A percentile compares a stretch with the other conserved stretches of the same genome.
Evolutionary conservation across 1,140 invertebrate genomes (phyloP).

Genomic region (Danaus melanippus): DNA sequence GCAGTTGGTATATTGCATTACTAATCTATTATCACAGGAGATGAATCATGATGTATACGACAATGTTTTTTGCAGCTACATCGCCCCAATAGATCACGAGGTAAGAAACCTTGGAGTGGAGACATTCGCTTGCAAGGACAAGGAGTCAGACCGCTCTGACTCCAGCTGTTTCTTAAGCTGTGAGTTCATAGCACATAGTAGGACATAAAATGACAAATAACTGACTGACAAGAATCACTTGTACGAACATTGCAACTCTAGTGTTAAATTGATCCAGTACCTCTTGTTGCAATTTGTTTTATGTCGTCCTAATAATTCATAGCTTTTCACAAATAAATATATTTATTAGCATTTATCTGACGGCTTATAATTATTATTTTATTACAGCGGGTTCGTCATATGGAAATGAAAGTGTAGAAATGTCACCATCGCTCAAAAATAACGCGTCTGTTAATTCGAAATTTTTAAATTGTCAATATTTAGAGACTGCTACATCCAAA

Average conservation of each 20-base stretch:
- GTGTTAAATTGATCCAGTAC: no score
- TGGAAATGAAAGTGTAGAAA: conserved; percentile 68
- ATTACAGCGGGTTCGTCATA: conserved; percentile 81
- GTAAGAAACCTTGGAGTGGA: conserved; percentile 68
- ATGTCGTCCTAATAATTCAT: conserved; percentile 5
- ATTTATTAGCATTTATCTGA: neutral
- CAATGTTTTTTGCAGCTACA: conserved; percentile 65
- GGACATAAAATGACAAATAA: conserved; percentile 14
- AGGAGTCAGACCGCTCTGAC: conserved; percentile 78
- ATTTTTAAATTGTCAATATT: conserved; percentile 30
- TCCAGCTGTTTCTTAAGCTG: conserved; percentile 78
- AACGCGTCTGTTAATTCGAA: conserved; percentile 78
- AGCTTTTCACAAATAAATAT: conserved; percentile 7
- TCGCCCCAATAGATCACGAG: conserved; percentile 75
- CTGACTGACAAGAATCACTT: no score
- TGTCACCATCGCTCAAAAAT: conserved; percentile 61
- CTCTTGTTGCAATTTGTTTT: conserved; percentile 1
- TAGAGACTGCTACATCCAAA: conserved; percentile 53
- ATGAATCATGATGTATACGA: neutral
- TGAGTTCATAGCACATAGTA: conserved; percentile 55
- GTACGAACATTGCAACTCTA: no score
- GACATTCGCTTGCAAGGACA: conserved; percentile 76
- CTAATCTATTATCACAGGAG: no score
- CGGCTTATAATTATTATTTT: conserved; percentile 8
- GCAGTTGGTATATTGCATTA: no score